Base-by-base conservation (phyloP, 35 echinoderm and acorn worm genomes). In the Ophioderma brevispina region DNA sequence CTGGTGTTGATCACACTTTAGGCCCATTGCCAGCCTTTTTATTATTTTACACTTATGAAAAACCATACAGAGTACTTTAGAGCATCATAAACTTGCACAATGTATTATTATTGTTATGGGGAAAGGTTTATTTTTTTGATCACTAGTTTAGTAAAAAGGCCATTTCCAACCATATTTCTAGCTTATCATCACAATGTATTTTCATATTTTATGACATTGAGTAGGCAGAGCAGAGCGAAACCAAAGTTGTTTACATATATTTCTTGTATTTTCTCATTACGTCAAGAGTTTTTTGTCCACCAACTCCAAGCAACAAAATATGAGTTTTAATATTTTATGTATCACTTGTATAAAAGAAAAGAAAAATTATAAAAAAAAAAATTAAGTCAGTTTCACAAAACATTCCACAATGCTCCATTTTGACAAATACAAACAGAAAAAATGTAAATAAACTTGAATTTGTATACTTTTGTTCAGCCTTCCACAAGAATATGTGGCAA, bases 261-360 rank as follows among this genome's bases (percentile, higher is more conserved):
- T 70, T 70, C 59, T 70, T 70, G 59, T 70, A 70, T 70, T 70
- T 70, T 70, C 59, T 70, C 59, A 70, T 70, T 70, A 70, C n/a
- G 59, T 46, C 41, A 46, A 46, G 5, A 46, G 4, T 46, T 46
- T 46, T 46, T n/a, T n/a, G 4, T 70, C 59, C 59, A 70, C 59
- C 59, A 70, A 70, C 59, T 70, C 59, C 59, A 70, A 70, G 59
- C 59, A 70, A 70, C 59, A 70, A 70, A 52, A 70, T 70, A 70
- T 70, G 59, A 70, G 59, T 70, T 70, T 70, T 70, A 70, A 70
- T 70, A 70, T 70, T 70, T 70, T 70, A 70, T 70, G 59, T 70
- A 70, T 70, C 59, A 70, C 59, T 70, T 70, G 59, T 70, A 70
- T 15, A 70, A 70, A 70, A 70, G 15, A 70, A 15, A 30, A 70